Percentiles rank a stretch among this genome's conserved stretches.
These are phyloP conservation scores for Notoglanidium macrostoma DNA, from an alignment of 2,797 vertebrate species.

Conservation along the genomic window DNA sequence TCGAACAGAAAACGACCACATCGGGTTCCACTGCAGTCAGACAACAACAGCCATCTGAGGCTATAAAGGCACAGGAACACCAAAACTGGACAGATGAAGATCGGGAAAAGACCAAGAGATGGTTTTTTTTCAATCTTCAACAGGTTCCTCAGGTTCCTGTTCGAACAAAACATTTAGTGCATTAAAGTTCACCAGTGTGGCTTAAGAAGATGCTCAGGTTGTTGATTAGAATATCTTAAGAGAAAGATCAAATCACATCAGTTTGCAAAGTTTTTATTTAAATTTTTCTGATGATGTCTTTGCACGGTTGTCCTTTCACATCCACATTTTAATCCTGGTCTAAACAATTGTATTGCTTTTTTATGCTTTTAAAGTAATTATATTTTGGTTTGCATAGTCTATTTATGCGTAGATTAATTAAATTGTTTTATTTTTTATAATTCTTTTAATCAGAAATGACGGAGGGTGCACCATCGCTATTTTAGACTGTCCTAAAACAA, in stretches of 20 bases:
- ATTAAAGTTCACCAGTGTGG: background rate
- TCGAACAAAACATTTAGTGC: background rate
- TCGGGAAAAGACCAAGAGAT: background rate
- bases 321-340: background rate
- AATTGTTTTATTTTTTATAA: background rate
- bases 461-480: background rate
- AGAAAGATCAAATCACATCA: background rate
- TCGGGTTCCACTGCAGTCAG: background rate
- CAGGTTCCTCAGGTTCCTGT: background rate
- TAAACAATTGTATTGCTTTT: background rate
- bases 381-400: background rate
- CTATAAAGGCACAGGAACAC: background rate
- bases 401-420: background rate
- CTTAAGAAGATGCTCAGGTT: background rate
- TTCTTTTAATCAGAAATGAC: background rate
- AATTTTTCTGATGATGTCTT: background rate
- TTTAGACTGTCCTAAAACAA: background rate
- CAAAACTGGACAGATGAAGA: background rate
- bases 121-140: background rate
- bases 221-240: background rate
- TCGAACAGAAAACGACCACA: too few species aligned
- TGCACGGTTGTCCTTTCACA: background rate
- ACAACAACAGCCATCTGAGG: background rate
- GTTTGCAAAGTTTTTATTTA: background rate
- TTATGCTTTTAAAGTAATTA: background rate